phyloP scores from a whole-genome alignment of 1,140 invertebrate species.

The Ladona fulva region DNA sequence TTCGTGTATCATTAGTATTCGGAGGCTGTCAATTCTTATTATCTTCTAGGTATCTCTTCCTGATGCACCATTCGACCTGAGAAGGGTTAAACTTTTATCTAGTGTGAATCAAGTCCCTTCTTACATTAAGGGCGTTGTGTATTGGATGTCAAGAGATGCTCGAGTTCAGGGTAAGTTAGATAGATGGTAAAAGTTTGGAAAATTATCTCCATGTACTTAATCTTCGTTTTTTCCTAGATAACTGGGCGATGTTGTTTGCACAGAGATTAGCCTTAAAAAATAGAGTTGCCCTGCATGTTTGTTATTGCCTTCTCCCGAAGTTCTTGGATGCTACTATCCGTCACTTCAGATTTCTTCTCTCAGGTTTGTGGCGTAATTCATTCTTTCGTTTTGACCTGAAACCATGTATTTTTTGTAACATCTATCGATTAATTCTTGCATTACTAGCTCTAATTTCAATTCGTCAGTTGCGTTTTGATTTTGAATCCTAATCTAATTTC shows the following conservation, averaged over 20 bases:
- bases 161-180: conserved; percentile 59
- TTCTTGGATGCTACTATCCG: conserved; percentile 74
- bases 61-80: conserved; percentile 64
- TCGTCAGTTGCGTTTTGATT: too few relatives aligned
- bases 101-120: conserved; percentile 53
- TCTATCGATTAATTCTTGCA: too few relatives aligned
- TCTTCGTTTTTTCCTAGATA: conserved; percentile 48
- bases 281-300: conserved; percentile 73
- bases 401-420: too few relatives aligned
- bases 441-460: too few relatives aligned
- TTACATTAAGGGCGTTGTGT: conserved; percentile 56
- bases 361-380: conserved; percentile 40
- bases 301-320: conserved; percentile 70
- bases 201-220: neutral
- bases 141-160: conserved; percentile 85
- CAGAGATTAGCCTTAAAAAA: conserved; percentile 76
- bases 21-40: too few relatives aligned
- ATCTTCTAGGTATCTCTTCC: conserved; percentile 40
- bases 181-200: neutral
- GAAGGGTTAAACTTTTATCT: conserved; percentile 60
- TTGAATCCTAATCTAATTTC: conserved; percentile 20
- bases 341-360: conserved; percentile 69
- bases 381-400: too few relatives aligned
- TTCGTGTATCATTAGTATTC: too few relatives aligned
- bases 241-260: conserved; percentile 82